A percentile compares a stretch with the other conserved stretches of the same genome.
Evolutionary conservation across 2,888 invertebrate species (phyloP).

Genomic region (Lapara coniferarum): DNA sequence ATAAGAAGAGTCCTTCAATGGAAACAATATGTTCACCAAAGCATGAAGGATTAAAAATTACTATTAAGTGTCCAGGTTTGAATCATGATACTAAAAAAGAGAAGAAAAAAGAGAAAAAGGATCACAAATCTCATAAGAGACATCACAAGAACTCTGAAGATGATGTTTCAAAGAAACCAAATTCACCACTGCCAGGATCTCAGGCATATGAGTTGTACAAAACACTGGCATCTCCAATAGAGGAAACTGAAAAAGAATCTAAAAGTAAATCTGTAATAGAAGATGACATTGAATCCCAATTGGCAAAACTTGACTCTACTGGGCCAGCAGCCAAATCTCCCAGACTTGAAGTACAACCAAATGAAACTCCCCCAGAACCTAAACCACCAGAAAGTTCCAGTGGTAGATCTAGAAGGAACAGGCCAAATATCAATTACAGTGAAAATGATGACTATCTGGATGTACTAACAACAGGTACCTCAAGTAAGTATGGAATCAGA

Average conservation of each 20-base stretch:
- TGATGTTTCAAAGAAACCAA: conserved; percentile 63
- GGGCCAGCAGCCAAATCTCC: conserved; percentile 57
- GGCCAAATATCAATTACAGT: conserved; percentile 81
- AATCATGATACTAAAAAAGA: conserved; percentile 73
- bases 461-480: conserved; percentile 70
- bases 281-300: conserved; percentile 71
- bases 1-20: conserved; percentile 71
- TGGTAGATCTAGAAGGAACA: conserved; percentile 75
- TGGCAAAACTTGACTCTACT: conserved; percentile 67
- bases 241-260: conserved; percentile 58
- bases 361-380: conserved; percentile 70
- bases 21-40: conserved; percentile 79
- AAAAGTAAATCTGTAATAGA: conserved; percentile 49
- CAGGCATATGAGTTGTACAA: conserved; percentile 80
- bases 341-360: conserved; percentile 60
- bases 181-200: conserved; percentile 80
- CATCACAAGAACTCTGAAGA: conserved; percentile 76
- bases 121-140: conserved; percentile 79
- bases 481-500: conserved; percentile 63
- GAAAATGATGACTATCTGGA: conserved; percentile 83
- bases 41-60: conserved; percentile 80
- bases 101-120: conserved; percentile 79
- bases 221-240: conserved; percentile 77
- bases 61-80: conserved; percentile 75
- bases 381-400: conserved; percentile 68